Percentiles rank a stretch among this genome's conserved stretches.
phyloP scores from a whole-genome alignment of 2,797 vertebrate genomes.

The Gymnoscopelus braueri region DNA sequence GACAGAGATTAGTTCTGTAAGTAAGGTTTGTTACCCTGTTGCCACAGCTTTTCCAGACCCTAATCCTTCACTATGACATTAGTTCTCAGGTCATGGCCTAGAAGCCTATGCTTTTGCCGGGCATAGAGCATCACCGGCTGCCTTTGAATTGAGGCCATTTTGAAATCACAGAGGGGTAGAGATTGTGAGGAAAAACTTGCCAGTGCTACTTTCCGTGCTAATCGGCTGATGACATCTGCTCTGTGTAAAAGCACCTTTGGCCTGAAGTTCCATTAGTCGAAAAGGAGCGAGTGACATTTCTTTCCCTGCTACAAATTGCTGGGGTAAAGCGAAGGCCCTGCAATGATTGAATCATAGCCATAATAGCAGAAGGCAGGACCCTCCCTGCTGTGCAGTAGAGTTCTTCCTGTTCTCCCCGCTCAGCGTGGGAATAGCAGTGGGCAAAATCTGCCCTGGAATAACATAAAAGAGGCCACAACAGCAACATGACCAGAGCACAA shows the following conservation, averaged over 20 bases:
- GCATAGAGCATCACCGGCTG: constrained; percentile 31
- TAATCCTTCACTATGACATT: constrained; percentile 49
- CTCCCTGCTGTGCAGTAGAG: constrained; percentile 70
- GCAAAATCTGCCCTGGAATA: constrained; percentile 69
- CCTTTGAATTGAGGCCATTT: constrained; percentile 65
- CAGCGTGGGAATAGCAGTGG: constrained; percentile 73
- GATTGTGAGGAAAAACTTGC: constrained; percentile 55
- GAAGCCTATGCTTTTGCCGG: constrained; percentile 5
- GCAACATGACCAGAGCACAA: constrained; percentile 50
- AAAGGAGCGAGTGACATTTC: constrained; percentile 47
- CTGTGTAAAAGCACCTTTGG: constrained; percentile 64
- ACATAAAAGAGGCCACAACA: constrained; percentile 61
- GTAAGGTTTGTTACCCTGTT: constrained; percentile 47
- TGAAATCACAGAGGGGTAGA: constrained; percentile 56
- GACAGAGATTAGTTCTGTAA: constrained; percentile 63
- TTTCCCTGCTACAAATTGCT: constrained; percentile 48
- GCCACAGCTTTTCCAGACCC: constrained; percentile 44
- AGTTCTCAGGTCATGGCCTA: constrained; percentile 14
- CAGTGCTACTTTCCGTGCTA: constrained; percentile 61
- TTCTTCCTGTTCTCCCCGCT: constrained; percentile 76
- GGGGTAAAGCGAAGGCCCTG: constrained; percentile 61
- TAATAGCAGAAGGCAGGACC: constrained; percentile 77
- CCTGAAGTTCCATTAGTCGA: constrained; percentile 66
- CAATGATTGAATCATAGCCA: constrained; percentile 77
- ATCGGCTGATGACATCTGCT: constrained; percentile 61